phyloP scores from a whole-genome alignment of 2,797 vertebrate genomes.

The Podarcis siculus region DNA sequence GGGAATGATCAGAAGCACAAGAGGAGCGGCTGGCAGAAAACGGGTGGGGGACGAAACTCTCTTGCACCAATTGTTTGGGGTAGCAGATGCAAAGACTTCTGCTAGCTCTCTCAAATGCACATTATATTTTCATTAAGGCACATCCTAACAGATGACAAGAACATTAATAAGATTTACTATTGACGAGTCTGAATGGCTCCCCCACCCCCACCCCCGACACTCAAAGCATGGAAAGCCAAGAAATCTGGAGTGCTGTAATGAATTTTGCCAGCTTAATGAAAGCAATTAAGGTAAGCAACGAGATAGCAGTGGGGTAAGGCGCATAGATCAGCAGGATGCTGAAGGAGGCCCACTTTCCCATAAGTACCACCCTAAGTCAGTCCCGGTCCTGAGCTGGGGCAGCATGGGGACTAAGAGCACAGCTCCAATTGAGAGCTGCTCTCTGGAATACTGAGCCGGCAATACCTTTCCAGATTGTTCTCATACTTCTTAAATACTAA shows the following conservation, averaged over 20 bases:
- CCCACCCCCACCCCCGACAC: not conserved
- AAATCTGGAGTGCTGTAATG: not conserved
- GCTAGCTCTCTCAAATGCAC: not conserved
- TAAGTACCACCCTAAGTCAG: not conserved
- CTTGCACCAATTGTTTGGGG: not conserved
- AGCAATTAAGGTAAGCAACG: not conserved
- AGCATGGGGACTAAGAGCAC: not conserved
- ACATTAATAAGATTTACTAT: slow-evolving; percentile 26
- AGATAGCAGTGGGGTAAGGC: not conserved
- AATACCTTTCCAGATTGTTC: not conserved
- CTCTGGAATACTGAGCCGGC: no score
- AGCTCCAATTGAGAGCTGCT: no score
- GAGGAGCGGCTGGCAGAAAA: not conserved
- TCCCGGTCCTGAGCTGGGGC: not conserved
- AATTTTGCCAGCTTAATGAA: not conserved
- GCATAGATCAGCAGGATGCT: not conserved
- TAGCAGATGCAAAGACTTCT: not conserved
- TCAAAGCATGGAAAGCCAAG: not conserved
- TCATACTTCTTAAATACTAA: no score
- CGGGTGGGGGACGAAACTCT: not conserved
- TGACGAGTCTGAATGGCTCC: not conserved
- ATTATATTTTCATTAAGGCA: slow-evolving; percentile 25
- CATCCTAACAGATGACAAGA: slow-evolving; percentile 4
- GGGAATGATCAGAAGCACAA: not conserved
- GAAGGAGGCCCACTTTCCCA: not conserved